Conservation (phyloP, 2,888 invertebrate genomes). For the Pachydiplax longipennis region DNA sequence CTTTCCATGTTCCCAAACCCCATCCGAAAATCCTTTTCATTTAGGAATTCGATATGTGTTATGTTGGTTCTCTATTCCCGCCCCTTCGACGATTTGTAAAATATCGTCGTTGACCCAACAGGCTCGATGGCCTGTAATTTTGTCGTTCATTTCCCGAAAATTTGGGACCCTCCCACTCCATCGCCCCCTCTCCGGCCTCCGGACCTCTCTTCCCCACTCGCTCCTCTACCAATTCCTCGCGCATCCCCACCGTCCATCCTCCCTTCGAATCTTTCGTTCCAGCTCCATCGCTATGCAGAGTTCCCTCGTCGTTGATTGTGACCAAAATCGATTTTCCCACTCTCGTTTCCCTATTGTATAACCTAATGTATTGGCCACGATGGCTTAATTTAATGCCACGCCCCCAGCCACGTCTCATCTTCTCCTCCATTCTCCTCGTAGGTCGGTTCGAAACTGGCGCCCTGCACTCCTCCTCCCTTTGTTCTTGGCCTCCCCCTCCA, state of each 20-base stretch:
- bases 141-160: neutral
- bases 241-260: neutral
- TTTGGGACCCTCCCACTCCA: neutral
- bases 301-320: neutral
- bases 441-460: neutral
- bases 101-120: neutral
- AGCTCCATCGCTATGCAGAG: neutral
- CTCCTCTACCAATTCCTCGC: neutral
- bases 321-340: neutral
- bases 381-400: constrained; percentile 13
- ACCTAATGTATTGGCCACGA: neutral
- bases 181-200: neutral
- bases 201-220: neutral
- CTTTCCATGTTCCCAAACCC: neutral
- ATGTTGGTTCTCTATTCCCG: neutral
- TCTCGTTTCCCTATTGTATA: neutral
- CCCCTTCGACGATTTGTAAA: neutral
- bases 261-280: neutral
- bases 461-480: too few relatives aligned
- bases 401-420: neutral
- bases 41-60: neutral
- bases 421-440: neutral
- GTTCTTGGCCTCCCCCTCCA: neutral
- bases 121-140: neutral
- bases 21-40: neutral